Evolutionary conservation across 2,113 vertebrate genomes (phyloP).

Genomic region (Proterorhinus semilunaris): DNA sequence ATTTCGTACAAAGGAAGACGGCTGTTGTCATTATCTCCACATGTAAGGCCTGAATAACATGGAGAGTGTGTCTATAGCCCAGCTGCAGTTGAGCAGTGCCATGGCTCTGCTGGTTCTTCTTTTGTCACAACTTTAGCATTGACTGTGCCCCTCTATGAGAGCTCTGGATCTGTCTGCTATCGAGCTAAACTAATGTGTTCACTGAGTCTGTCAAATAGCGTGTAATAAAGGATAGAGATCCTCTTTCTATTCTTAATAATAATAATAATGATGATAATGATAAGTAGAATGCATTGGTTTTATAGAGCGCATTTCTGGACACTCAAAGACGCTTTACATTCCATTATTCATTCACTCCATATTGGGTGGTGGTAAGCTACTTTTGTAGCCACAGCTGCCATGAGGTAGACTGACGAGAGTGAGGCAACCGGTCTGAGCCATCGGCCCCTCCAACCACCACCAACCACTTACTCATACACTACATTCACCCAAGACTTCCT

Average conservation of each 20-base stretch:
- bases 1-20: neutral
- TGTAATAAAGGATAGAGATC: neutral
- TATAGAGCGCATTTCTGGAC: too few relatives aligned
- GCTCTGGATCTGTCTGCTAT: neutral
- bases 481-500: too few relatives aligned
- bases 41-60: neutral
- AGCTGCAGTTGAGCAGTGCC: neutral
- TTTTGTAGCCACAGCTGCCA: too few relatives aligned
- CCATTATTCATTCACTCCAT: too few relatives aligned
- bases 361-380: too few relatives aligned
- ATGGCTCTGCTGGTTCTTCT: neutral
- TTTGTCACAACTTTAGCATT: neutral
- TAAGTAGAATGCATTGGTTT: too few relatives aligned
- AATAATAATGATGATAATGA: too few relatives aligned
- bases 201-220: neutral
- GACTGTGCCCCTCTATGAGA: neutral
- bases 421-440: too few relatives aligned
- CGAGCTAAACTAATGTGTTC: neutral
- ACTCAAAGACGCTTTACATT: too few relatives aligned
- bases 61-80: neutral
- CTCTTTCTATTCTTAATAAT: neutral
- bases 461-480: too few relatives aligned
- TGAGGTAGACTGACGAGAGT: too few relatives aligned
- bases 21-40: neutral
- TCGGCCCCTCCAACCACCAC: too few relatives aligned